Evolutionary conservation across 2,113 vertebrate genomes (phyloP), one percentile per base, ranked within the genome.

Genomic region (Pseudolaguvia tuberculata): DNA sequence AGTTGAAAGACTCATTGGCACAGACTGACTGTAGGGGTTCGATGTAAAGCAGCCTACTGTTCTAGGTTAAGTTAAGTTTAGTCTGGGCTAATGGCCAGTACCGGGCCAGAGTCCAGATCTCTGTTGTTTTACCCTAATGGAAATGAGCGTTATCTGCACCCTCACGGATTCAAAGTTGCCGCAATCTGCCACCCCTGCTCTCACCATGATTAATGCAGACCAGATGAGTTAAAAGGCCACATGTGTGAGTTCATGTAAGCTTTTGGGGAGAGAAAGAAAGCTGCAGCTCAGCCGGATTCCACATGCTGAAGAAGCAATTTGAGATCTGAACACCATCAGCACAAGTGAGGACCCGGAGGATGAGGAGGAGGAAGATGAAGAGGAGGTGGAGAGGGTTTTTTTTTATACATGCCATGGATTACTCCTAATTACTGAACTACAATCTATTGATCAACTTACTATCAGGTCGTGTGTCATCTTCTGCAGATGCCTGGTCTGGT

Each of bases 401-500:
- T n/a, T n/a, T n/a, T 31, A 61, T 31, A 31, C 3, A 9, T 29
- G 48, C 25, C 48, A n/a, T 52, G 27, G 20, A 6, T 58, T 27
- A 47, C 20, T 27, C 39, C 8, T 21, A 1, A 45, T 35, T 23
- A 62, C 57, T 14, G 57, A n/a, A 50, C 13, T 6, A 61, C 1
- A 51, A 9, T 11, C 20, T 29, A 65, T 52, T 7, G 25, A 25
- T 42, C 25, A 73, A 89, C 91, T 90, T 80, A 92, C 91, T 88
- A 91, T 80, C 78, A 92, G 85, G 81, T 91, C 88, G 55, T 89
- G 87, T 27, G 91, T 90, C 73, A 91, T 83, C 85, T 86, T 91
- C 81, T 90, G 88, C 61, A 92, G 87, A 79, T 90, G 87, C 52
- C 82, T 89, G 69, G 90, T 91, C 84, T 92, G 90, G 84, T 92